Evolutionary conservation across 2,797 vertebrate species (phyloP), one percentile per base, ranked within the genome.

Genomic region (Bufotes viridis): DNA sequence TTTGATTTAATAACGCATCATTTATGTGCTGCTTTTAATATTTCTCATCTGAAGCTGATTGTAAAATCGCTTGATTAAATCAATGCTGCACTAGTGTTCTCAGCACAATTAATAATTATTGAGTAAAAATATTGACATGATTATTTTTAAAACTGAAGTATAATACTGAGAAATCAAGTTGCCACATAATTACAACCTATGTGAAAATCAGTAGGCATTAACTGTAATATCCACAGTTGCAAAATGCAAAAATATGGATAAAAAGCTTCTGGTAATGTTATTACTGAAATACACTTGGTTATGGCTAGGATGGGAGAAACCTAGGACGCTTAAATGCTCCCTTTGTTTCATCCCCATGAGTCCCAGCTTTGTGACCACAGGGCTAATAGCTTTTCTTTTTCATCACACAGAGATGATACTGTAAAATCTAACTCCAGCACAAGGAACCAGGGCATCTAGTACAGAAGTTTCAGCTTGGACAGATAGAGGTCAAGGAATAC

Each of bases 51-150:
- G 18, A 78, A 82, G 82, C 69, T 82, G 58, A 82, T 83, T 87
- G 81, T 70, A 86, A 82, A 87, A 87, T 82, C 6, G 20, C 80
- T 76, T 87, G 78, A 87, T 75, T 87, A 87, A 87, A 87, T 87
- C 70, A 82, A 83, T 83, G 55, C 55, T 78, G 81, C 72, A 82
- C 55, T 63, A 65, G 60, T 78, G 11, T 75, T 42, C 80, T 82
- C 80, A 57, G 24, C 70, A 83, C 61, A 57, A 67, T 49, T 83
- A 78, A 82, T 78, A 82, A 57, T 53, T 69, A 22, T 81, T 81
- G 83, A 55, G 29, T 34, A 17, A 74, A 87, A 72, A 70, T 57
- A 86, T 29, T 82, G 70, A 65, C 55, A 82, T 76, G 42, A 78
- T 83, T 87, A 76, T 69, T 76, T 67, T 26, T 78, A 61, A 78